These are phyloP conservation scores for Orchesella flavescens DNA, from an alignment of 2,888 invertebrate genomes.

Conservation along the genomic window DNA sequence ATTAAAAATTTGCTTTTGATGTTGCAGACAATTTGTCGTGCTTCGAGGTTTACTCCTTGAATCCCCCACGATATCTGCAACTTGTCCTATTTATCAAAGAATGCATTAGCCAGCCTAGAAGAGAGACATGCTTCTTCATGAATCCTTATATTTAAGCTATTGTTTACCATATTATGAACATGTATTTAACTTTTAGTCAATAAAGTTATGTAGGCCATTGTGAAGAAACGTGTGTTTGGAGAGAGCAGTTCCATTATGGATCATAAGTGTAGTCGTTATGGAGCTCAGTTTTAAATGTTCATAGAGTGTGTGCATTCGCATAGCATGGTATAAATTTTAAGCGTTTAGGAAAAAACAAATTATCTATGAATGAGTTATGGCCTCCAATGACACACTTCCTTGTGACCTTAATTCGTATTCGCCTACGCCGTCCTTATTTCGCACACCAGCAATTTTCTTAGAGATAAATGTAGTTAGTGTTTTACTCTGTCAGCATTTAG, in stretches of 20 bases:
- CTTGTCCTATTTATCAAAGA: constrained; percentile 55
- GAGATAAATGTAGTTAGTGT: too few species aligned
- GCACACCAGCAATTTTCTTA: not conserved
- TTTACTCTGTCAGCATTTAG: not conserved
- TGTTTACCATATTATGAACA: not conserved
- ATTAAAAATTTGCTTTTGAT: constrained; percentile 4
- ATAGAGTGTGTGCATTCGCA: not conserved
- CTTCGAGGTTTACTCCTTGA: constrained; percentile 20
- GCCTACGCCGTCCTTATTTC: not conserved
- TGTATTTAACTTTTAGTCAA: not conserved
- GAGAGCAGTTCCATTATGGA: constrained; percentile 6
- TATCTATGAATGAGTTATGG: not conserved
- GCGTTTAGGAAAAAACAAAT: not conserved
- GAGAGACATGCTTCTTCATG: not conserved
- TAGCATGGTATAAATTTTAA: not conserved
- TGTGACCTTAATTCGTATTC: not conserved
- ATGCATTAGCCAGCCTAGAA: constrained; percentile 13
- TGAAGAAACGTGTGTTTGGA: not conserved
- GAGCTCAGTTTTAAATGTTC: too few species aligned
- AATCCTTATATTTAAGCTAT: not conserved
- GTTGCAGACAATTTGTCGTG: constrained; percentile 36
- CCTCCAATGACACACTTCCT: not conserved
- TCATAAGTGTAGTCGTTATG: not conserved
- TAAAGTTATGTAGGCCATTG: not conserved
- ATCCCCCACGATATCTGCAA: constrained; percentile 19